These are phyloP conservation scores for Oreochromis aureus DNA, from an alignment of 2,113 vertebrate species.

Conservation along the genomic window DNA sequence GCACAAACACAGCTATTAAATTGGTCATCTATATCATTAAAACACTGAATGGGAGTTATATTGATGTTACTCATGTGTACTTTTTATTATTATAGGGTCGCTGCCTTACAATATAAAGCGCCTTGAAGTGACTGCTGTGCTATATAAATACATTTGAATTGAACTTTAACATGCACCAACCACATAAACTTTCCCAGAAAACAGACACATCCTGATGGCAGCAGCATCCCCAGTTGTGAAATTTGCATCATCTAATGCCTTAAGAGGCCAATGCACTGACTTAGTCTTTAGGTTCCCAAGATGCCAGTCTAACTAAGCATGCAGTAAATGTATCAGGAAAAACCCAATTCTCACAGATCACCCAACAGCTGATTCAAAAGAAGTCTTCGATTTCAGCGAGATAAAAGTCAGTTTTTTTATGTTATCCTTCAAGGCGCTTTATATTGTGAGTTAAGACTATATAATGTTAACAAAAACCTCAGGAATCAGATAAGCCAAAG, in stretches of 20 bases:
- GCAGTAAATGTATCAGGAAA: too few relatives aligned
- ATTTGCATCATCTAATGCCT: not conserved
- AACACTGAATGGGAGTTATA: accelerated
- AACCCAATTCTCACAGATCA: accelerated
- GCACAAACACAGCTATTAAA: not conserved
- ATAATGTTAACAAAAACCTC: accelerated
- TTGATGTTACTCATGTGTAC: accelerated
- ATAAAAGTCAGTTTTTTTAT: accelerated
- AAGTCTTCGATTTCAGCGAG: not conserved
- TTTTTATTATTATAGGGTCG: not conserved
- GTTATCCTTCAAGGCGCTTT: not conserved
- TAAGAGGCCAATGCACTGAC: not conserved
- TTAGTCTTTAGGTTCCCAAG: not conserved
- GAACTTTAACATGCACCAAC: not conserved
- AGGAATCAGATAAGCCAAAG: not conserved
- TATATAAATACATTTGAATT: not conserved
- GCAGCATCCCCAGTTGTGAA: not conserved
- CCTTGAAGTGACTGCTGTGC: not conserved
- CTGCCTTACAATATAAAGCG: accelerated
- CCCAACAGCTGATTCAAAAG: not conserved
- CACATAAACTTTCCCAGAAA: not conserved
- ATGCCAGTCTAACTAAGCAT: accelerated
- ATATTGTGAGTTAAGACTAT: not conserved
- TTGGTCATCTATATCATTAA: not conserved
- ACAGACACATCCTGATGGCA: not conserved